Evolutionary conservation across 2,888 invertebrate species (phyloP).

Genomic region (Xestia c-nigrum): DNA sequence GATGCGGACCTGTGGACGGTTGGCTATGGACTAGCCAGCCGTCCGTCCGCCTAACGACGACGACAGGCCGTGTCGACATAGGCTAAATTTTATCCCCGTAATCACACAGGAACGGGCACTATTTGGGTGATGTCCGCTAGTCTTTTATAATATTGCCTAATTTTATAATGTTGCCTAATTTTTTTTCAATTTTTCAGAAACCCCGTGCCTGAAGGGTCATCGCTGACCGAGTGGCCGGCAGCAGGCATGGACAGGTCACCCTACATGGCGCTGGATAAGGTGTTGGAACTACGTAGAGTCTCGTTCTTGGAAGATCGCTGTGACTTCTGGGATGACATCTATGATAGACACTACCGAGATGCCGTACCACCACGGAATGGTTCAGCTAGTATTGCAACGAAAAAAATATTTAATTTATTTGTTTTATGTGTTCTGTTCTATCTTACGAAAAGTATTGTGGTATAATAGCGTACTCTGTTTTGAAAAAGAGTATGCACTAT

Average conservation of each 20-base stretch:
- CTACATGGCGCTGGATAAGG: constrained; percentile 65
- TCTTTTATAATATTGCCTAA: no score
- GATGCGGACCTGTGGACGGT: no score
- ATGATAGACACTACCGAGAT: constrained; percentile 61
- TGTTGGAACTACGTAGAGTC: constrained; percentile 58
- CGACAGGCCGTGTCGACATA: no score
- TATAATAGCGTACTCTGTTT: background rate
- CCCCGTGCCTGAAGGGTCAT: background rate
- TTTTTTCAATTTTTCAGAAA: constrained; percentile 3
- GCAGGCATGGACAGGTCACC: background rate
- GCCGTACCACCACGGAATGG: constrained; percentile 42
- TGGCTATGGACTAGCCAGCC: no score
- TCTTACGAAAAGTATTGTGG: background rate
- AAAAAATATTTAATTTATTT: background rate
- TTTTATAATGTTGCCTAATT: background rate
- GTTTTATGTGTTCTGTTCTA: background rate
- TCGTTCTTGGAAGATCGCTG: constrained; percentile 59
- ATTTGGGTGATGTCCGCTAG: no score
- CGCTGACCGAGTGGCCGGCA: constrained; percentile 1
- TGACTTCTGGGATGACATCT: constrained; percentile 68
- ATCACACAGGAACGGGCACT: no score
- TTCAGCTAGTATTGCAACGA: background rate
- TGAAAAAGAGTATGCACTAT: background rate
- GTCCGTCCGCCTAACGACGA: no score
- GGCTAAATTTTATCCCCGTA: no score